A percentile compares a stretch with the other conserved stretches of the same genome.
Evolutionary conservation across 2,888 invertebrate species (phyloP).

Genomic region (Lysandra coridon): DNA sequence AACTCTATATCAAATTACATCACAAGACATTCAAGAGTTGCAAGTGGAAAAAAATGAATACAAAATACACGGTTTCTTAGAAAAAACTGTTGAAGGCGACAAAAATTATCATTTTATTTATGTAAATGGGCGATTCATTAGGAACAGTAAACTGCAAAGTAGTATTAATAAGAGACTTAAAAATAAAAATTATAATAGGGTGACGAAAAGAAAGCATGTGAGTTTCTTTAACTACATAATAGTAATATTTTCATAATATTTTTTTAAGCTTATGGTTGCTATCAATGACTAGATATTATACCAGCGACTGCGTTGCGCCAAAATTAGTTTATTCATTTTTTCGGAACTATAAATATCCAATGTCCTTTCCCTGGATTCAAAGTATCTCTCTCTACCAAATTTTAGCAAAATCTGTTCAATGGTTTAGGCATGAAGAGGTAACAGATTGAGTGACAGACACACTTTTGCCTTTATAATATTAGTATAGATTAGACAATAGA

Average conservation of each 20-base stretch:
- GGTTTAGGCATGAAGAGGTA: too few relatives aligned
- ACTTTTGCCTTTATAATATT: too few relatives aligned
- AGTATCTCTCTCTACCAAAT: too few relatives aligned
- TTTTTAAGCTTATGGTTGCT: too few relatives aligned
- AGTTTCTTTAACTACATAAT: slow-evolving; percentile 21
- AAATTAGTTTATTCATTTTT: too few relatives aligned
- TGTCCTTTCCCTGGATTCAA: too few relatives aligned
- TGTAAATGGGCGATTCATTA: slow-evolving; percentile 82
- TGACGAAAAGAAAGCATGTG: slow-evolving; percentile 34
- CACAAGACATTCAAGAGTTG: slow-evolving; percentile 61
- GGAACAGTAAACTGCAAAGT: slow-evolving; percentile 65
- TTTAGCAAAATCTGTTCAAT: too few relatives aligned
- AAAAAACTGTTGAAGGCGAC: slow-evolving; percentile 53
- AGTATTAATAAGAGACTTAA: slow-evolving; percentile 47
- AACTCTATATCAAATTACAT: slow-evolving; percentile 56
- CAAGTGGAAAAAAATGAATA: slow-evolving; percentile 69
- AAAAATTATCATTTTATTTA: slow-evolving; percentile 81
- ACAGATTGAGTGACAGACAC: too few relatives aligned
- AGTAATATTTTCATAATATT: background rate
- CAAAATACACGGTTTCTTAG: slow-evolving; percentile 79
- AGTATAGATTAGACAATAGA: too few relatives aligned
- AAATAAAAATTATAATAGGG: background rate
- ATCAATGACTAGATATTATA: too few relatives aligned
- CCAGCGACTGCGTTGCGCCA: too few relatives aligned
- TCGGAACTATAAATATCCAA: too few relatives aligned